phyloP scores from a whole-genome alignment of 2,888 invertebrate genomes.

The Sinopyrophorus schimmeli region DNA sequence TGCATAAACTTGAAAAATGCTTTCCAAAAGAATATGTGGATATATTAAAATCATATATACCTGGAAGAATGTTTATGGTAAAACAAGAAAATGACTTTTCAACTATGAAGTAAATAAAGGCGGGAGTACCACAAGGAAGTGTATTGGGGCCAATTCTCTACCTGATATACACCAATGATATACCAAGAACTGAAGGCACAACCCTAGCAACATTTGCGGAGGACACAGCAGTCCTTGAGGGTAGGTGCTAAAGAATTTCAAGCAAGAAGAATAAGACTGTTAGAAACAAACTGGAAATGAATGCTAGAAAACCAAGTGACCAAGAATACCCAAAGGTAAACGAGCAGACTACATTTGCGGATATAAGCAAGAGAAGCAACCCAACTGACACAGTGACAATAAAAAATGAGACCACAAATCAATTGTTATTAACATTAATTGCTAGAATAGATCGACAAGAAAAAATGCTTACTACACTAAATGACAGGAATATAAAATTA shows the following conservation, averaged over 20 bases:
- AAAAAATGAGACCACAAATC: background rate
- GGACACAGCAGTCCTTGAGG: conserved; percentile 8
- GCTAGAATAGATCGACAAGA: conserved; percentile 5
- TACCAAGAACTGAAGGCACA: conserved; percentile 4
- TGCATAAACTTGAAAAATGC: too few species aligned
- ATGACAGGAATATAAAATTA: background rate
- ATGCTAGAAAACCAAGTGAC: background rate
- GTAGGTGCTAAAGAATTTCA: conserved; percentile 1
- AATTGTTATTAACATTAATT: conserved; percentile 1
- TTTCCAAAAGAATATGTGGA: too few species aligned
- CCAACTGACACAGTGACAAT: background rate
- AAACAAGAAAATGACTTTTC: conserved; percentile 13
- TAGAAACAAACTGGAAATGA: background rate
- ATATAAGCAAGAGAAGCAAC: background rate
- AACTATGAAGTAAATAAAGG: conserved; percentile 4
- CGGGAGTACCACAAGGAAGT: conserved; percentile 12
- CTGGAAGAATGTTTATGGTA: conserved; percentile 7
- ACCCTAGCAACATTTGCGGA: conserved; percentile 7
- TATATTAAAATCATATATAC: conserved; percentile 9
- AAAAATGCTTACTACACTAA: background rate
- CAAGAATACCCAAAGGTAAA: conserved; percentile 3
- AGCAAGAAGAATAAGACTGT: background rate
- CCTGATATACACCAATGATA: conserved; percentile 8
- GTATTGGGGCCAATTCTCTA: conserved; percentile 9
- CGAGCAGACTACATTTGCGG: background rate